Evolutionary conservation across 2,797 vertebrate species (phyloP), one percentile per base, ranked within the genome.

Genomic region (Rhynchonycteris naso): DNA sequence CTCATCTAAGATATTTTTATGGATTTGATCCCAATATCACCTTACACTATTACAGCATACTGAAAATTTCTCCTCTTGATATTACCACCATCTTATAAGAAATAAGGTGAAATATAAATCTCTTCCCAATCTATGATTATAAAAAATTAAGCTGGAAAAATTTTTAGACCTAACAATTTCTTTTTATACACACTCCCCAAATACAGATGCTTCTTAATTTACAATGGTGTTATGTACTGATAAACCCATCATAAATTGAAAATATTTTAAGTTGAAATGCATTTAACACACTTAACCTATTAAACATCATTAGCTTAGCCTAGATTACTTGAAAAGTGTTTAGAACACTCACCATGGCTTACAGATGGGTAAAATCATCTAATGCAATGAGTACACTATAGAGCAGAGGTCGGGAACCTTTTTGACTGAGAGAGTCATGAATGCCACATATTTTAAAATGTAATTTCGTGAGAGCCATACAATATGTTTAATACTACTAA

Each of bases 31-130:
- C 8, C 30, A 81, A 43, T 56, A 26, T 83, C 30, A 82, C 33
- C 38, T 91, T 58, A 92, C 28, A 72, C 61, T 90, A 35, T 84
- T 68, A 88, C 35, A 52, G 26, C 18, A 81, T 28, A 59, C 14
- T 63, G 33, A 89, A 75, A 7, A 69, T 78, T 90, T 91, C 38
- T 59, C 18, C 2, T 97, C 59, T 92, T 33, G 47, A 84, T 95
- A 85, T 81, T 56, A 58, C 56, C 22, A 56, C 82, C 43, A 82
- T 69, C 2, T 78, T 88, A 66, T 19, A 90, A 38, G 26, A 92
- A 84, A 76, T 12, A 43, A 76, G 35, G 76, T 81, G 68, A 47
- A 72, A 76, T 54, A 61, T 2, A 68, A 92, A 92, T 68, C 24
- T 92, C 26, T 86, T 95, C 7, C 4, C 7, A 93, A 59, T 13